A percentile compares a stretch with the other conserved stretches of the same genome.
Evolutionary conservation across 2,888 invertebrate genomes (phyloP).

Genomic region (Hydraecia micacea): DNA sequence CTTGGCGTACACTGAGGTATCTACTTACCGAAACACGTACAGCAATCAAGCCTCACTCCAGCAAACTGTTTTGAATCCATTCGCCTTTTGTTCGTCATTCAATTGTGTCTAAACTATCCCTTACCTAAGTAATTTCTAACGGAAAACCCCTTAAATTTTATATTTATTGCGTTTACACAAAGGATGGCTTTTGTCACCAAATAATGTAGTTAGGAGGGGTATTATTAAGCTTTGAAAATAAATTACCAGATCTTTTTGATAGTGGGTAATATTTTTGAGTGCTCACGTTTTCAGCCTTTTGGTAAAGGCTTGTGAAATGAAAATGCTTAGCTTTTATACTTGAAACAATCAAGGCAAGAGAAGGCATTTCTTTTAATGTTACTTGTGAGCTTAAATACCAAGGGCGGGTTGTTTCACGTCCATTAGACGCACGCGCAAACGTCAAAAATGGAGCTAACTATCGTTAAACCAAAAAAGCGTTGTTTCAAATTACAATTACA

Average conservation of each 20-base stretch:
- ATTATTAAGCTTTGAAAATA: constrained; percentile 65
- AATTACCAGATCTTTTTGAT: constrained; percentile 61
- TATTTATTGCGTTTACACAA: constrained; percentile 71
- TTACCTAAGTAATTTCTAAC: constrained; percentile 65
- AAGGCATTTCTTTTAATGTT: not conserved
- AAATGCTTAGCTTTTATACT: not conserved
- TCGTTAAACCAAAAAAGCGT: not conserved
- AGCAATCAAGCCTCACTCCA: constrained; percentile 34
- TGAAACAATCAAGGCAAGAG: not conserved
- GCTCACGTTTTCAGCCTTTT: constrained; percentile 1
- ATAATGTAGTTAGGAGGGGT: constrained; percentile 57
- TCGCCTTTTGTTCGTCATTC: constrained; percentile 56
- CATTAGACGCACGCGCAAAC: not conserved
- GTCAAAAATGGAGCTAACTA: not conserved
- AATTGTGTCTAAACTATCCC: constrained; percentile 63
- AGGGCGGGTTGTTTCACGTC: not conserved
- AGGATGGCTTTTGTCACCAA: constrained; percentile 63
- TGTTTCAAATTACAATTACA: not conserved
- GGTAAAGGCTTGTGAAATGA: not conserved
- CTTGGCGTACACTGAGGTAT: not conserved
- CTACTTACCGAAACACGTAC: constrained; percentile 5
- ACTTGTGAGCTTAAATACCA: not conserved
- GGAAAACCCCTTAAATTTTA: constrained; percentile 69
- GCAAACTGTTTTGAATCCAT: constrained; percentile 41
- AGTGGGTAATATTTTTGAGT: constrained; percentile 52